These are phyloP conservation scores for Andrena camellia DNA, from an alignment of 2,888 invertebrate species.

Conservation along the genomic window DNA sequence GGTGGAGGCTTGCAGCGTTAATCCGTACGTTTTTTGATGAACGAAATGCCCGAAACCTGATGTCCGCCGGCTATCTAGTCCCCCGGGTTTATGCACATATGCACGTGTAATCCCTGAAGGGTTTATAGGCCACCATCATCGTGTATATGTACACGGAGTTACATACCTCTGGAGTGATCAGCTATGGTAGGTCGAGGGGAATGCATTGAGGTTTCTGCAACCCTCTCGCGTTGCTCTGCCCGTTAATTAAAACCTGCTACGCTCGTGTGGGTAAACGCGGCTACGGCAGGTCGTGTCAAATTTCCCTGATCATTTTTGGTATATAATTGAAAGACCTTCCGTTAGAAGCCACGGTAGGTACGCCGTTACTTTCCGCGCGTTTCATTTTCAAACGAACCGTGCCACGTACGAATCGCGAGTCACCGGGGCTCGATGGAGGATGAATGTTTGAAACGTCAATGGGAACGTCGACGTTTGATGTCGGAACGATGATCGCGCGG, in stretches of 20 bases:
- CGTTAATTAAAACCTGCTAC: conserved; percentile 80
- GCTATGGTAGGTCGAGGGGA: conserved; percentile 58
- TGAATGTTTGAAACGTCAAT: not conserved
- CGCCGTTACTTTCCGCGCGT: conserved; percentile 13
- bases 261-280: conserved; percentile 43
- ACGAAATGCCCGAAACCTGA: conserved; percentile 72
- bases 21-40: conserved; percentile 75
- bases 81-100: conserved; percentile 75
- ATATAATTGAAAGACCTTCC: conserved; percentile 29
- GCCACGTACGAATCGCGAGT: not conserved
- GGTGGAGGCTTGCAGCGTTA: conserved; percentile 70
- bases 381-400: not conserved
- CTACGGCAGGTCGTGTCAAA: conserved; percentile 51
- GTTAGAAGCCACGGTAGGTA: conserved; percentile 23
- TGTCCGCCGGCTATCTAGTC: conserved; percentile 68
- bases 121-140: conserved; percentile 78
- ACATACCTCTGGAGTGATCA: conserved; percentile 70
- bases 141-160: conserved; percentile 53
- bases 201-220: conserved; percentile 53
- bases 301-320: conserved; percentile 61
- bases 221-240: conserved; percentile 43
- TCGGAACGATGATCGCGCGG: not conserved
- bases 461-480: not conserved
- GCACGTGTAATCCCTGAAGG: conserved; percentile 80
- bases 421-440: not conserved